Evolutionary conservation across 92 coral and sea anemone genomes (phyloP), one percentile per base, ranked within the genome.

Genomic region (Plumapathes pennacea): DNA sequence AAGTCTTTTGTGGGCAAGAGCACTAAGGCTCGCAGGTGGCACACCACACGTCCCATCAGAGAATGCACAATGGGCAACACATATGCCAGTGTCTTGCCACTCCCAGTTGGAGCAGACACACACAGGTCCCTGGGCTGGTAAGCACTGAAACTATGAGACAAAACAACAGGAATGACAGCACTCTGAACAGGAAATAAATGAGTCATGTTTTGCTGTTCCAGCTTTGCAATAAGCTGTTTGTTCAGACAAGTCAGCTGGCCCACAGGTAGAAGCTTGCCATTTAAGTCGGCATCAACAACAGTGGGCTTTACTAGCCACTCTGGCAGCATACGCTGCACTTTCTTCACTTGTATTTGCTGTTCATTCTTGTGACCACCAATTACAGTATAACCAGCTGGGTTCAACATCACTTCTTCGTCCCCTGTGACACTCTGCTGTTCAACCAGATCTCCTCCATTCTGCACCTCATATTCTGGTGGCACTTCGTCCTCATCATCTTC

Each of bases 31-130:
- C 85, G 89, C 41, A 91, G 64, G 31, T 78, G 87, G 43, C 91
- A 64, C 3, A 87, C 76, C 38, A 47, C 63, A 46, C 77, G 71
- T 27, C 23, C 56, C 38, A 65, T 56, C 23, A 80, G 49, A 14
- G 54, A 72, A 50, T 91, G 96, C 22, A 91, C 72, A 25, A 87
- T 67, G 4, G 97, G 97, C 50, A 91, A 39, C 62, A 78, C 96
- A 76, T 91, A 91, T 0, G 97, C 82, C 49, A 91, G 83, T 11
- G 97, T 91, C 72, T 91, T 91, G 13, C 97, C 97, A 63, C 97
- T 91, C 36, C 97, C 97, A 25, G 97, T 91, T 7, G 97, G 97
- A 14, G 97, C 97, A 10, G 89, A 91, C 15, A 91, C 91, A 72
- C 97, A 91, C 24, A 91, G 57, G 52, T 91, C 97, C 23, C 80